These are phyloP conservation scores for Scomber scombrus DNA, from an alignment of 2,113 vertebrate genomes.

Conservation along the genomic window DNA sequence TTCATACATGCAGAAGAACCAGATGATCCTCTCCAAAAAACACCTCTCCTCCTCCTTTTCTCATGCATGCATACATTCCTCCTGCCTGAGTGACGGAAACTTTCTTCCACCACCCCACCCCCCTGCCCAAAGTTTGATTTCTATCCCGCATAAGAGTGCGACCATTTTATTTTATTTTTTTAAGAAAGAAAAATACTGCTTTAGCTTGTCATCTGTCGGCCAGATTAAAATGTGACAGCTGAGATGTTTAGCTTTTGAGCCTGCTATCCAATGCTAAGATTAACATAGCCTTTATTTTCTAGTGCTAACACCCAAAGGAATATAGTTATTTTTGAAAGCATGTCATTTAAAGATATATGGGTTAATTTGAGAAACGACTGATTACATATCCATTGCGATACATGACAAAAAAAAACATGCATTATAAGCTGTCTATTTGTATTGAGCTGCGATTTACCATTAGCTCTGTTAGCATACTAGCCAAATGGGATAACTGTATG, in stretches of 20 bases:
- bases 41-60: conserved; percentile 48
- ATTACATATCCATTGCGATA: not conserved
- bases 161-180: no score
- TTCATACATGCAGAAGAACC: conserved; percentile 76
- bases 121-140: no score
- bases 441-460: conserved; percentile 2
- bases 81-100: not conserved
- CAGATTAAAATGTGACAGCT: conserved; percentile 57
- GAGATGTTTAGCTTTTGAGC: conserved; percentile 39
- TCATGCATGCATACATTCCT: conserved; percentile 22
- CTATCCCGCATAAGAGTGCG: no score
- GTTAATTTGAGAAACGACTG: not conserved
- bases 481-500: conserved; percentile 26
- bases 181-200: not conserved
- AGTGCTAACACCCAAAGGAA: not conserved
- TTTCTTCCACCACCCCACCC: not conserved
- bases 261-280: conserved; percentile 46
- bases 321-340: no score
- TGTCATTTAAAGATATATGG: not conserved
- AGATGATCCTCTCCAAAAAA: conserved; percentile 31
- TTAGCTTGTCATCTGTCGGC: not conserved
- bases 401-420: not conserved
- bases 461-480: conserved; percentile 63
- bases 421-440: not conserved
- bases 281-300: not conserved